Conservation (phyloP, 2,113 vertebrate genomes). For the Strigops habroptila region DNA sequence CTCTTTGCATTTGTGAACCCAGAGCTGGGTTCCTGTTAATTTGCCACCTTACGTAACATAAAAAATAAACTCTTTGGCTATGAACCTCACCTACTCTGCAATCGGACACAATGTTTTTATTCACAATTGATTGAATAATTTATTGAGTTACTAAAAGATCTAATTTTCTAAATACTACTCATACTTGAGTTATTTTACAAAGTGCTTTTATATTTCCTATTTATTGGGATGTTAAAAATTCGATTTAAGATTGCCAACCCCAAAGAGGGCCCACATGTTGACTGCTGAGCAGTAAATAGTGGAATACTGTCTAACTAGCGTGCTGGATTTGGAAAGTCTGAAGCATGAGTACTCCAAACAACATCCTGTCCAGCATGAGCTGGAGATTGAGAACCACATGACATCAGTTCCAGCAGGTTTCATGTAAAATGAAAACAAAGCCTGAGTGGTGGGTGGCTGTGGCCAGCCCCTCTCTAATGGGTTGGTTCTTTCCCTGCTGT, state of each 20-base stretch:
- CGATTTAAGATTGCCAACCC: background rate
- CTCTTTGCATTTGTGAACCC: background rate
- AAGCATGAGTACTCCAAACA: background rate
- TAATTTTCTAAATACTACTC: background rate
- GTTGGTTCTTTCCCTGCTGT: background rate
- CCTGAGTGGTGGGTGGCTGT: background rate
- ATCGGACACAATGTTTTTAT: background rate
- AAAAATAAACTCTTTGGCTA: background rate
- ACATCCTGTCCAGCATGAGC: rapidly evolving
- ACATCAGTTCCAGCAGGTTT: background rate
- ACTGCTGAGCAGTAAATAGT: background rate
- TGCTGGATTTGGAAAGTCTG: background rate
- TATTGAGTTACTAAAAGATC: background rate
- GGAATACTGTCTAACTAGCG: background rate
- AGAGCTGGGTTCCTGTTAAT: background rate
- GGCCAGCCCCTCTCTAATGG: background rate
- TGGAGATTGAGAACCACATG: background rate
- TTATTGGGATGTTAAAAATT: background rate
- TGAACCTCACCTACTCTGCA: background rate
- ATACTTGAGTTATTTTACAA: background rate
- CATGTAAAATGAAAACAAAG: background rate
- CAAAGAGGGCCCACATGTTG: background rate
- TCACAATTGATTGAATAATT: background rate
- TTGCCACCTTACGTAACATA: background rate
- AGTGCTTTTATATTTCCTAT: background rate